Conservation (phyloP, 2,797 vertebrate species). For the Bufotes viridis region DNA sequence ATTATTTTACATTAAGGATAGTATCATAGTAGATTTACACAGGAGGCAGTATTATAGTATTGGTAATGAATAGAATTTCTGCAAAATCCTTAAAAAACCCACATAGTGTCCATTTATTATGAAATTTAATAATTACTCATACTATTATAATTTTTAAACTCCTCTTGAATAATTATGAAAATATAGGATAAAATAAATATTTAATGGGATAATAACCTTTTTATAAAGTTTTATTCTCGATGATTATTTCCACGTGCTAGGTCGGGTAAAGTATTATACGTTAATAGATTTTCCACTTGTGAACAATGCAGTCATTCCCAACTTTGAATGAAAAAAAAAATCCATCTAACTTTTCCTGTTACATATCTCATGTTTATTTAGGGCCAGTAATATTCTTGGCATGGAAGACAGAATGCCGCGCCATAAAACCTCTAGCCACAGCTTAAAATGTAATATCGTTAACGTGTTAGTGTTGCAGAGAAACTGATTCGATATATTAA, state of each 20-base stretch:
- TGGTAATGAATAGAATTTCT: background rate
- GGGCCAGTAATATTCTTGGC: constrained; percentile 61
- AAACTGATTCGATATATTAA: constrained; percentile 53
- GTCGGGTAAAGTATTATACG: constrained; percentile 25
- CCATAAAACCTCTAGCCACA: constrained; percentile 56
- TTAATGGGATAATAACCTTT: constrained; percentile 54
- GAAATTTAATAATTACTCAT: background rate
- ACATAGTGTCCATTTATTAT: background rate
- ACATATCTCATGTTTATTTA: constrained; percentile 60
- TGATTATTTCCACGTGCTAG: constrained; percentile 59
- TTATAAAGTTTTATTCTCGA: constrained; percentile 49
- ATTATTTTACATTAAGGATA: background rate
- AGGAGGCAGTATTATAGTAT: too few species aligned
- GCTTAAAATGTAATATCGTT: constrained; percentile 61
- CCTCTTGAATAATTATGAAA: constrained; percentile 37
- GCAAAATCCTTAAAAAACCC: background rate
- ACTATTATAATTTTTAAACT: background rate
- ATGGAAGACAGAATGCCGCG: constrained; percentile 17
- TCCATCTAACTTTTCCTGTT: constrained; percentile 50
- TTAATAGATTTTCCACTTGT: constrained; percentile 62
- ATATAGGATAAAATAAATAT: constrained; percentile 50
- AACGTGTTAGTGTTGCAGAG: constrained; percentile 33
- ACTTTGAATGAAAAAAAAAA: constrained; percentile 33
- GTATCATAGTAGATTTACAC: background rate
- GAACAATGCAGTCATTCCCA: constrained; percentile 57